Evolutionary conservation across 2,888 invertebrate species (phyloP), one percentile per base, ranked within the genome.

Genomic region (Eupithecia subfuscata): DNA sequence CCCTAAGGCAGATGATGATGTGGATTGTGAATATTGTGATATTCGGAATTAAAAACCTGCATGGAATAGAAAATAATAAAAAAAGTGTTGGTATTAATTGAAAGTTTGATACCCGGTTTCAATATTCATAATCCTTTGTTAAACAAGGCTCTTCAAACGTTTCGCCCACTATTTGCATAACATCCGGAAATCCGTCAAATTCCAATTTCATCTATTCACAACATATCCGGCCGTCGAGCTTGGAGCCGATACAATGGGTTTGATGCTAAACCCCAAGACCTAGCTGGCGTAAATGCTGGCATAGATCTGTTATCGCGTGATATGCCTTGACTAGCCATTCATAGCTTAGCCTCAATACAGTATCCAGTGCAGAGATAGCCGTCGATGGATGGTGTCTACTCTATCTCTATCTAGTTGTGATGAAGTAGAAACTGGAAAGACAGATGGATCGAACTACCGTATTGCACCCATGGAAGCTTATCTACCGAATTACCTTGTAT

Each of bases 231-330:
- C 79, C 72, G 81, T 79, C 81, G 75, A 79, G 78, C 78, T 78
- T n/a, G 34, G 34, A 71, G 34, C 56, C 70, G 48, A 45, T 40
- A 80, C 80, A 80, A 82, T 81, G 18, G 79, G 75, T 74, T 74
- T 40, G 74, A 78, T 75, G 77, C 78, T 79, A 80, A 80, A 74
- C 81, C 73, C 74, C 67, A 78, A 80, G 80, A 82, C 79, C 78
- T 56, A 56, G 22, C 22, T 22, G 22, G 56, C 56, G 7, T 52
- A 52, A 8, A 78, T 74, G 79, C 80, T 79, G 75, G 80, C 80
- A 73, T 74, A 75, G 69, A 76, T 78, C 77, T 78, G 78, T 78
- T 77, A 77, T 43, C 75, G 67, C 71, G 65, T 77, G 79, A 78
- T 80, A 79, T 79, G 78, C 79, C 75, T 77, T 77, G 79, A 71